These are phyloP conservation scores for Scaptomyza reducta DNA, from an alignment of 2,888 invertebrate genomes.

Conservation along the genomic window DNA sequence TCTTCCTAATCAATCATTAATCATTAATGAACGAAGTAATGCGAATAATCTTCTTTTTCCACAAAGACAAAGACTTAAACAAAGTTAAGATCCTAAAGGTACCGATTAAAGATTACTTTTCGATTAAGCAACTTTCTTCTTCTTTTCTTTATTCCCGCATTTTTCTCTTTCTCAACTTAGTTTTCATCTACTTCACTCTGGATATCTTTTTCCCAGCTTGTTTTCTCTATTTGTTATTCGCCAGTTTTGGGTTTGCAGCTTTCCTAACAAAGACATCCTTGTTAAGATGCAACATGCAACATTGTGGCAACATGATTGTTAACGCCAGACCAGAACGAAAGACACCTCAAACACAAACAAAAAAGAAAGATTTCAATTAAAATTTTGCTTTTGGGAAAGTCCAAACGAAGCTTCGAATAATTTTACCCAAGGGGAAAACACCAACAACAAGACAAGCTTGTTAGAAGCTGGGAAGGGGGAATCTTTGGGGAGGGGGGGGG, in stretches of 20 bases:
- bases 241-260: constrained; percentile 37
- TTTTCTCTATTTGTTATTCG: not conserved
- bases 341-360: not conserved
- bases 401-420: constrained; percentile 11
- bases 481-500: not conserved
- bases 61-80: too few relatives aligned
- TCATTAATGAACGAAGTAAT: too few relatives aligned
- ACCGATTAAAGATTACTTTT: not conserved
- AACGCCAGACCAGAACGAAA: constrained; percentile 55
- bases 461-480: not conserved
- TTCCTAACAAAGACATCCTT: constrained; percentile 59
- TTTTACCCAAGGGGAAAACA: not conserved
- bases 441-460: constrained; percentile 10
- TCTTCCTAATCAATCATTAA: too few relatives aligned
- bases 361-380: constrained; percentile 40
- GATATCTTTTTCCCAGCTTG: not conserved
- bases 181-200: too few relatives aligned
- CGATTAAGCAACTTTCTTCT: not conserved
- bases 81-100: too few relatives aligned
- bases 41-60: too few relatives aligned
- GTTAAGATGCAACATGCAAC: constrained; percentile 29
- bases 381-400: constrained; percentile 54
- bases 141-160: too few relatives aligned
- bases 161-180: too few relatives aligned
- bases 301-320: constrained; percentile 26